Base-by-base conservation (phyloP, 30 jellyfish, hydroid and myxozoan genomes). In the Phacellophora camtschatica region DNA sequence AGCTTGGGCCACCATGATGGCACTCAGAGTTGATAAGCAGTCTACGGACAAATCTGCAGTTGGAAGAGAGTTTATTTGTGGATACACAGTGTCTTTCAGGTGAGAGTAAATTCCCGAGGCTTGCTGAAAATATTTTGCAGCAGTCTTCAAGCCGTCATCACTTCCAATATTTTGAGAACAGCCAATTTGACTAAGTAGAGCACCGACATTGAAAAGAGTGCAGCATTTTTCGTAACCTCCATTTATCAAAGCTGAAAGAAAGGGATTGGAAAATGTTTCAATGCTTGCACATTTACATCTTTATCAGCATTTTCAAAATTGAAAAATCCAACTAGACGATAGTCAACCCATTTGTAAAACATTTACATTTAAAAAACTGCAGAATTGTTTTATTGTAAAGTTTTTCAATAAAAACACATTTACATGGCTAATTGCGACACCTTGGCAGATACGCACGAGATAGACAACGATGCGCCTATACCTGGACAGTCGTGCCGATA, bases 1-100 rank as follows among this genome's bases (percentile, higher is more conserved):
- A n/a, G 99, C 99, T 49, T 93, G 97, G 16, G 99, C 99, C 12
- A 86, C 55, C 99, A 93, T 86, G 71, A 86, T 67, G 35, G 97
- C 90, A 71, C 92, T 85, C 28, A 93, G 66, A 0, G 99, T 89
- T 13, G 88, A 71, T 36, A 93, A 70, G 76, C 96, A 79, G 49
- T 94, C 92, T 11, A 93, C 97, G 2, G 99, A 72, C 64, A 93
- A 56, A 69, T 93, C 99, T 0, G 97, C 97, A 20, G 99, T 93
- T 31, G 99, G 99, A 18, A 93, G 53, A 3, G 90, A 86, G 35
- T 74, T 88, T 66, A 93, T 30, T 37, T 78, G 97, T 23, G 99
- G 99, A 71, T 78, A 93, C 7, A 84, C 96, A 53, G 82, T 68
- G 41, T 93, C 99, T 42, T 93, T 93, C 15, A 93, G 85, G 70